phyloP scores from a whole-genome alignment of 2,113 vertebrate species.

The Hemiscyllium ocellatum region DNA sequence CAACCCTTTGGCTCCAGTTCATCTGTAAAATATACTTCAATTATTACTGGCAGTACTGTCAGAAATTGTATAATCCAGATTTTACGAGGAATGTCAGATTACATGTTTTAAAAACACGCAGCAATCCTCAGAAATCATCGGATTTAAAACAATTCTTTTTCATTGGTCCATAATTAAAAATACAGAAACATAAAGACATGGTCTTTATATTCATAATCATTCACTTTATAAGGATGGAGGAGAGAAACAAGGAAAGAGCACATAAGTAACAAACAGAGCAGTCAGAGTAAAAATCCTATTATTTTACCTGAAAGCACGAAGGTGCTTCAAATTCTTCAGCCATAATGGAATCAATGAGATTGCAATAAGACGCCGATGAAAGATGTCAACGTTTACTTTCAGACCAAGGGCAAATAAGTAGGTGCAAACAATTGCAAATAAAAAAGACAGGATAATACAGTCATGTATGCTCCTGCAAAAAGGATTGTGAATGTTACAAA shows the following conservation, averaged over 20 bases:
- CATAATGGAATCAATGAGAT: slow-evolving; percentile 56
- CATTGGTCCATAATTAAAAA: no score
- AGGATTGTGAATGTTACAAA: background rate
- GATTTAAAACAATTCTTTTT: no score
- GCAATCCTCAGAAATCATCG: no score
- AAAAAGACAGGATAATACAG: slow-evolving; percentile 53
- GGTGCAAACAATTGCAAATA: slow-evolving; percentile 46
- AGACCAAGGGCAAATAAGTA: slow-evolving; percentile 49
- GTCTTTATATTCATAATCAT: background rate
- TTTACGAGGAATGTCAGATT: no score
- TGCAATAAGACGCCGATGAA: slow-evolving; percentile 52
- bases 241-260: background rate
- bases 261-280: background rate
- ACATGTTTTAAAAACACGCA: no score
- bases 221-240: background rate
- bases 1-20: no score
- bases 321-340: slow-evolving; percentile 60
- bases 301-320: slow-evolving; percentile 57
- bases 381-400: slow-evolving; percentile 39
- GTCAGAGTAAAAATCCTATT: background rate
- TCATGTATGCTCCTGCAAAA: slow-evolving; percentile 55
- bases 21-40: no score
- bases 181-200: background rate
- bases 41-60: no score
- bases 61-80: no score